Percentiles rank a stretch among this genome's conserved stretches.
Evolutionary conservation across 2,888 invertebrate genomes (phyloP).

Genomic region (Leucophenga montana): DNA sequence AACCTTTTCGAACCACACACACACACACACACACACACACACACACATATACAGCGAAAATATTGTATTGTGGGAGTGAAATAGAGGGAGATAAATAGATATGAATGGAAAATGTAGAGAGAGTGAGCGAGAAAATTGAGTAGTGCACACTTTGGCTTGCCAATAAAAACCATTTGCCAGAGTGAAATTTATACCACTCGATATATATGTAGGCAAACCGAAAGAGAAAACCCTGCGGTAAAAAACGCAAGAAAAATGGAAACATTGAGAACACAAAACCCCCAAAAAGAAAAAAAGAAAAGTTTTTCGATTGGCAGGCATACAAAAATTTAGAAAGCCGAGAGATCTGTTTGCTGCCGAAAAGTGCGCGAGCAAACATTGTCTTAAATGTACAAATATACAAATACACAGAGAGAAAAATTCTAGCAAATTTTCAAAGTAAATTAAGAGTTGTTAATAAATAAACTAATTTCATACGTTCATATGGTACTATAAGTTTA

Average conservation of each 20-base stretch:
- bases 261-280: slow-evolving; percentile 4
- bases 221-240: no score
- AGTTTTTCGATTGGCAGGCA: not conserved
- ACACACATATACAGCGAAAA: not conserved
- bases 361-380: not conserved
- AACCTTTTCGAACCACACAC: slow-evolving; percentile 54
- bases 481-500: no score
- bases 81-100: not conserved
- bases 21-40: not conserved
- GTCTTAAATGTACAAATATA: not conserved
- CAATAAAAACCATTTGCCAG: slow-evolving; percentile 65
- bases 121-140: not conserved
- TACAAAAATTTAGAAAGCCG: not conserved
- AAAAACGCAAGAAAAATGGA: not conserved
- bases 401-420: not conserved
- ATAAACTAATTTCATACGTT: no score
- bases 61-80: slow-evolving; percentile 7
- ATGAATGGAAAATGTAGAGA: not conserved
- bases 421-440: no score
- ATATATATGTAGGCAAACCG: slow-evolving; percentile 31
- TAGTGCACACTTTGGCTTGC: slow-evolving; percentile 42
- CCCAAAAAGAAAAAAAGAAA: slow-evolving; percentile 16
- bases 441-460: no score
- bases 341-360: not conserved
- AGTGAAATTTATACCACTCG: slow-evolving; percentile 63